A percentile compares a stretch with the other conserved stretches of the same genome.
Conservation (phyloP, 2,113 vertebrate species). For the Micronycteris hirsuta region DNA sequence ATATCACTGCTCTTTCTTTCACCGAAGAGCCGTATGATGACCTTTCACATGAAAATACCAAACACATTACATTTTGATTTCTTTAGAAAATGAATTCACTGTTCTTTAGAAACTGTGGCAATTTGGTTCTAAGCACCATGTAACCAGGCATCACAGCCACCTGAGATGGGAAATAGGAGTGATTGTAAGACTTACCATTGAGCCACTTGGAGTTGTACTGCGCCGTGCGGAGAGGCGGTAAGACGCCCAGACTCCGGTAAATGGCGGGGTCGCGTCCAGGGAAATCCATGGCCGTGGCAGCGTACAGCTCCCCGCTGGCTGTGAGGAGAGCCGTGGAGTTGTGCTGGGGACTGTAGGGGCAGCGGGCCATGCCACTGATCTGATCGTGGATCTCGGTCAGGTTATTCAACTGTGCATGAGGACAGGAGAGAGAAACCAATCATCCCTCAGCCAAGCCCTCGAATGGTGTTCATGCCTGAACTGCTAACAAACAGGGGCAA, state of each 20-base stretch:
- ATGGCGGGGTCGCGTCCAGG: constrained; percentile 96
- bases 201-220: constrained; percentile 99
- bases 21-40: accelerated
- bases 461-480: accelerated
- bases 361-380: constrained; percentile 98
- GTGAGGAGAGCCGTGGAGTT: constrained; percentile 98
- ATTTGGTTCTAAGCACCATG: too few relatives aligned
- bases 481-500: accelerated
- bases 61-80: not conserved
- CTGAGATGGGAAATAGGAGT: accelerated
- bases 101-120: not conserved
- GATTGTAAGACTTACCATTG: constrained; percentile 82
- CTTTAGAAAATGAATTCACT: not conserved
- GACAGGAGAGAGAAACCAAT: not conserved
- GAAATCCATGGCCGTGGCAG: constrained; percentile 98
- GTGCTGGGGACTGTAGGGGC: constrained; percentile 96
- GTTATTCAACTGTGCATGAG: constrained; percentile 86
- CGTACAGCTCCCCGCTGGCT: constrained; percentile 93
- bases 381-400: constrained; percentile 95
- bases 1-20: not conserved
- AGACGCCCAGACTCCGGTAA: constrained; percentile 92
- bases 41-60: not conserved
- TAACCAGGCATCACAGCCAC: not conserved
- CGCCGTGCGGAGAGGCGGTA: constrained; percentile 94
- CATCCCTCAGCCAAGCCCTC: accelerated